Evolutionary conservation across 37 sponge, comb jelly and placozoan genomes (phyloP).

Genomic region (Geodia barretti): DNA sequence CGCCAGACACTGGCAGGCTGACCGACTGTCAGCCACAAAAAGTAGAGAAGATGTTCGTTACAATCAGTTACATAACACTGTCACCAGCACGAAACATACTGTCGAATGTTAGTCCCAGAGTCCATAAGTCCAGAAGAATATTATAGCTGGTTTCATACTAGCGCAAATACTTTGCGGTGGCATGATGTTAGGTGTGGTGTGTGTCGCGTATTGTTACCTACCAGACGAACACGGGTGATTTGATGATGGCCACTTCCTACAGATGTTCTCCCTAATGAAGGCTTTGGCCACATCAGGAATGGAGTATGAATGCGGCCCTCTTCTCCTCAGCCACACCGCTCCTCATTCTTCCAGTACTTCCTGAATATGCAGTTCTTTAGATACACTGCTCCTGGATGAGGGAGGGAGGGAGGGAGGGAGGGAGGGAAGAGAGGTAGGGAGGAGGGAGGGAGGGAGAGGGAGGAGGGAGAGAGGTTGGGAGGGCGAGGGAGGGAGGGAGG

Average conservation of each 20-base stretch:
- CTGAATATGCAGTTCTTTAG: conserved; percentile 86
- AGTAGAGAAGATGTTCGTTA: not conserved
- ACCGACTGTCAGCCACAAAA: conserved; percentile 47
- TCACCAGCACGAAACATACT: no score
- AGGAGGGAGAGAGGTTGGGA: no score
- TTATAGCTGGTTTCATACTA: no score
- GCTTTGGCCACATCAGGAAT: conserved; percentile 62
- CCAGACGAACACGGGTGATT: conserved; percentile 68
- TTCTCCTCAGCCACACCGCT: conserved; percentile 19
- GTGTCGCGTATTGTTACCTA: conserved; percentile 34
- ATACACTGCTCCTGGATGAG: conserved; percentile 91
- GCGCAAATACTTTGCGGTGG: no score
- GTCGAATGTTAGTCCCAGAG: no score
- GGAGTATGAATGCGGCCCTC: conserved; percentile 26
- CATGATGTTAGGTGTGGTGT: no score
- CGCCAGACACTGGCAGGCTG: conserved; percentile 82
- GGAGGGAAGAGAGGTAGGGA: no score
- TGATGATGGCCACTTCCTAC: conserved; percentile 78
- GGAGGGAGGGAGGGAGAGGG: no score
- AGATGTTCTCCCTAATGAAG: conserved; percentile 67
- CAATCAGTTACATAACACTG: not conserved
- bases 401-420: no score
- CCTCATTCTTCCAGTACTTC: conserved; percentile 82
- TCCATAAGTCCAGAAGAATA: no score
- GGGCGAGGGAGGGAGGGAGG: no score